Conservation (phyloP, 2,113 vertebrate genomes). For the Hydrolagus affinis region DNA sequence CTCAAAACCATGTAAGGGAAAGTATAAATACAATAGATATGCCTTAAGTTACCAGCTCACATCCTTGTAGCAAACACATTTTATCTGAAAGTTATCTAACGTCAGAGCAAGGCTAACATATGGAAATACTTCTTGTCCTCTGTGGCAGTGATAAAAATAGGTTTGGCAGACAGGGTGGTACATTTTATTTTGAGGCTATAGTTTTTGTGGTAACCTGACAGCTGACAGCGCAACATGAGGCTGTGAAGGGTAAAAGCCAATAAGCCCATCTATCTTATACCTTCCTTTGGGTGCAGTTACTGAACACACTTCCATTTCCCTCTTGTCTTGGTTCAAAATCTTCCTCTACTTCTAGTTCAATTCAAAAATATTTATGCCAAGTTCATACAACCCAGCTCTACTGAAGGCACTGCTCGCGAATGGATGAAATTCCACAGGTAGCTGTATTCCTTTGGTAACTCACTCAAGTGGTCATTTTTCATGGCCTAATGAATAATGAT, state of each 20-base stretch:
- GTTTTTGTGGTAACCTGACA: background rate
- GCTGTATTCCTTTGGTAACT: too few relatives aligned
- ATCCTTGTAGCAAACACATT: background rate
- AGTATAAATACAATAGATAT: background rate
- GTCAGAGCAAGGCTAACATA: background rate
- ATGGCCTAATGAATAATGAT: too few relatives aligned
- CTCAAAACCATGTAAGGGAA: background rate
- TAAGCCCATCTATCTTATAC: background rate
- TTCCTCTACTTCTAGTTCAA: too few relatives aligned
- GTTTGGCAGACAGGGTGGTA: background rate
- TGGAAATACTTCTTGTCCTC: background rate
- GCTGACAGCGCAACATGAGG: background rate
- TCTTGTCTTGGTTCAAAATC: too few relatives aligned
- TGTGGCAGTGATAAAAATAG: background rate
- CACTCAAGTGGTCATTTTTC: too few relatives aligned
- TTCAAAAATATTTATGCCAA: too few relatives aligned
- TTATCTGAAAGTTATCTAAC: background rate
- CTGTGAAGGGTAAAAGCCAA: background rate
- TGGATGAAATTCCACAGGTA: too few relatives aligned
- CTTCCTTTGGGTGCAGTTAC: too few relatives aligned
- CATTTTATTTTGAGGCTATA: background rate
- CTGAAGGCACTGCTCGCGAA: too few relatives aligned
- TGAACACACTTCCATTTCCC: too few relatives aligned
- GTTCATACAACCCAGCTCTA: too few relatives aligned
- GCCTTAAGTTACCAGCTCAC: background rate